These are phyloP conservation scores for Temnothorax nylanderi DNA, from an alignment of 1,140 invertebrate genomes.

Conservation along the genomic window DNA sequence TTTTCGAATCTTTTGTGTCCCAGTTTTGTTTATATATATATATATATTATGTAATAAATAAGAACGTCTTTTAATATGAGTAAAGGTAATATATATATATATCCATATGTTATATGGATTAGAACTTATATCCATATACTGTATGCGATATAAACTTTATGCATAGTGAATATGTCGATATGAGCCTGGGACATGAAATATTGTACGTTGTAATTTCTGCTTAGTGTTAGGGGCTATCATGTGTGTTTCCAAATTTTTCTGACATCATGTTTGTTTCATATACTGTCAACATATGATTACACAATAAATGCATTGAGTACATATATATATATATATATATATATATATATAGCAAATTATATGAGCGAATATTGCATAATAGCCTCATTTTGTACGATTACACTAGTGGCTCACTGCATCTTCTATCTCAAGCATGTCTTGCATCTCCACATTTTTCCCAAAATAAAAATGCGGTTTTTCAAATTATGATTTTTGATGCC, in stretches of 20 bases:
- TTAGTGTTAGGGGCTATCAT: slow-evolving; percentile 57
- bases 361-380: slow-evolving; percentile 66
- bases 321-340: neutral
- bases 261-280: slow-evolving; percentile 16
- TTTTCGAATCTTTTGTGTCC: slow-evolving; percentile 18
- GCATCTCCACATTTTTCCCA: slow-evolving; percentile 23
- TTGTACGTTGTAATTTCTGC: slow-evolving; percentile 48
- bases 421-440: slow-evolving; percentile 71
- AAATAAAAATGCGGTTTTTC: slow-evolving; percentile 3
- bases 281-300: slow-evolving; percentile 20
- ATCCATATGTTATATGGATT: neutral
- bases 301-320: neutral
- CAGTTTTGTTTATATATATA: slow-evolving; percentile 9
- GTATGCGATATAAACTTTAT: slow-evolving; percentile 9
- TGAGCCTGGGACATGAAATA: slow-evolving; percentile 50
- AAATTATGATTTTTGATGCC: neutral
- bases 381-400: slow-evolving; percentile 58
- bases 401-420: slow-evolving; percentile 61
- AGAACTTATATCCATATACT: neutral
- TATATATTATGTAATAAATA: neutral
- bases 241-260: slow-evolving; percentile 26
- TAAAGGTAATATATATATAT: neutral
- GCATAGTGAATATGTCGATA: neutral
- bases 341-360: neutral
- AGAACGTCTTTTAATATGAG: neutral